These are phyloP conservation scores for Anoplius nigerrimus DNA, from an alignment of 2,888 invertebrate species.

Conservation along the genomic window DNA sequence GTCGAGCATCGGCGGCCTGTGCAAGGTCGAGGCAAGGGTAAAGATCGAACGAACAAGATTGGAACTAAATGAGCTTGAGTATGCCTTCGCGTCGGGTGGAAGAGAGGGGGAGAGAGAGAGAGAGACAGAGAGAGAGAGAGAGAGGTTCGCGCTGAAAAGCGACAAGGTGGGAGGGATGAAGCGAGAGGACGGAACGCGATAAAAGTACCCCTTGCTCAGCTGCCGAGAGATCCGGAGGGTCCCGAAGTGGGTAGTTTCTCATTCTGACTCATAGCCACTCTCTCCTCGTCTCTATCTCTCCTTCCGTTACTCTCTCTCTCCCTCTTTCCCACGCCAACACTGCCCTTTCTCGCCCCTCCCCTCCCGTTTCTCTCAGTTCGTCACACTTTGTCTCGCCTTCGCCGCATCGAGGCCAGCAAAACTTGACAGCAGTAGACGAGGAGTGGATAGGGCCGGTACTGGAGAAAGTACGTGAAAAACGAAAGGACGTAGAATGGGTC, in stretches of 20 bases:
- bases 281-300: conserved; percentile 17
- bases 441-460: conserved; percentile 1
- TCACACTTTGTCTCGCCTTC: conserved; percentile 22
- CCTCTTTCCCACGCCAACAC: conserved; percentile 15
- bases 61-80: conserved; percentile 56
- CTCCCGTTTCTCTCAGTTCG: conserved; percentile 9
- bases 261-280: conserved; percentile 8
- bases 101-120: conserved; percentile 11
- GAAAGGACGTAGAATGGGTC: not conserved
- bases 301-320: not conserved
- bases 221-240: conserved; percentile 16
- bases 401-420: conserved; percentile 2
- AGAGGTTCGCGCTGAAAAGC: not conserved
- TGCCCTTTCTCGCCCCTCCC: not conserved
- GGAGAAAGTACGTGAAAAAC: conserved; percentile 2
- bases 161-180: too few relatives aligned
- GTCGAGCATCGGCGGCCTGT: not conserved
- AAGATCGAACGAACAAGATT: conserved; percentile 63
- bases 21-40: conserved; percentile 40
- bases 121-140: conserved; percentile 13
- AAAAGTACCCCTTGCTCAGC: conserved; percentile 29
- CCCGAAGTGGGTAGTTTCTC: conserved; percentile 36
- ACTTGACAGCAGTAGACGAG: not conserved
- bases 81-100: conserved; percentile 42
- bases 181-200: not conserved